Conservation (phyloP, 1,140 invertebrate species). For the Semibalanus balanoides region DNA sequence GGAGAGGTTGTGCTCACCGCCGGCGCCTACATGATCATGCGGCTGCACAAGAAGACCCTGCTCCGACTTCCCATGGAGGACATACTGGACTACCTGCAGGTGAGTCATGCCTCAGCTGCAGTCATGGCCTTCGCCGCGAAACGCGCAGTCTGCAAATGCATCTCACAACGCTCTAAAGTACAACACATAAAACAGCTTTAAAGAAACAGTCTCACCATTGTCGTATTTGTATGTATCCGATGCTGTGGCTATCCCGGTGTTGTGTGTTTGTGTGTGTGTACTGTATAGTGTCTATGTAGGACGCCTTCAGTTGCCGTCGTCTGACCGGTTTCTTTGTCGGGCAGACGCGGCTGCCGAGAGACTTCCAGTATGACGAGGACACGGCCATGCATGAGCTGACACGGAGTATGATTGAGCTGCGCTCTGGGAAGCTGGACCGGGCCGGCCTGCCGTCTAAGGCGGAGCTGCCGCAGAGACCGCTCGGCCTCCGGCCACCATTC, state of each 20-base stretch:
- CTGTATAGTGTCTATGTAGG: too few species aligned
- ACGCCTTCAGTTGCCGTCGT: too few species aligned
- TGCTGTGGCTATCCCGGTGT: too few species aligned
- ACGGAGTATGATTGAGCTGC: slow-evolving; percentile 72
- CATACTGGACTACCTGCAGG: slow-evolving; percentile 71
- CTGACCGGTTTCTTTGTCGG: too few species aligned
- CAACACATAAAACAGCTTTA: too few species aligned
- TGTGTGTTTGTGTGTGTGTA: too few species aligned
- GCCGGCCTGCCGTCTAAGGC: slow-evolving; percentile 50
- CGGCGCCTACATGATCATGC: slow-evolving; percentile 93
- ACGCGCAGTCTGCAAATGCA: too few species aligned
- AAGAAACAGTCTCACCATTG: too few species aligned
- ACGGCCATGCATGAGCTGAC: slow-evolving; percentile 69
- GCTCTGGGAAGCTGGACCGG: slow-evolving; percentile 63
- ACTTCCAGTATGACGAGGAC: slow-evolving; percentile 89
- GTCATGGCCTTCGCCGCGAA: too few species aligned
- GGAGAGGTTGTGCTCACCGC: slow-evolving; percentile 87
- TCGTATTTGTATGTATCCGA: too few species aligned
- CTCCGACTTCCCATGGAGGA: slow-evolving; percentile 78
- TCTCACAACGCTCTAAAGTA: too few species aligned
- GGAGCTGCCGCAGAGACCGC: slow-evolving; percentile 66
- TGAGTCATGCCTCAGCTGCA: too few species aligned
- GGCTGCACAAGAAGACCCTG: slow-evolving; percentile 79
- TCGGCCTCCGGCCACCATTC: slow-evolving; percentile 42
- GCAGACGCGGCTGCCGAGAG: slow-evolving; percentile 60